Conservation (phyloP, 2,797 vertebrate genomes). For the Knipowitschia caucasica region DNA sequence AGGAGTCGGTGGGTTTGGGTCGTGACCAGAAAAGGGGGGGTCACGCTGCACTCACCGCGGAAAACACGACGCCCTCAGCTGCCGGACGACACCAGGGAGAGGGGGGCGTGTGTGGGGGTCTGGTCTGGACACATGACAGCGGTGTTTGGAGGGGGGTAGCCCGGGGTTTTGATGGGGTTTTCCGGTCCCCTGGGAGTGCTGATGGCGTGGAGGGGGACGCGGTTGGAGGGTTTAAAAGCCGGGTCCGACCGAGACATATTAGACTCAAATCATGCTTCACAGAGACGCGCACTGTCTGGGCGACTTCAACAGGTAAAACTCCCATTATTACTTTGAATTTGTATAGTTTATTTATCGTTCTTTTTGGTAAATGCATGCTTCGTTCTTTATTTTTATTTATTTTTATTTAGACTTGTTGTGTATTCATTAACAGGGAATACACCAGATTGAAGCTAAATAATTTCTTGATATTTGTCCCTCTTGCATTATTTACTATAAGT, state of each 20-base stretch:
- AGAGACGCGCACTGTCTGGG: neutral
- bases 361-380: neutral
- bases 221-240: neutral
- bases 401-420: too few species aligned
- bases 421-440: too few species aligned
- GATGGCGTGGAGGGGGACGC: neutral
- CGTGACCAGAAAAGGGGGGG: neutral
- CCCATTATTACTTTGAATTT: neutral
- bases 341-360: neutral
- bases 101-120: neutral
- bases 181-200: neutral
- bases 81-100: neutral
- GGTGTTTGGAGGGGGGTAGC: neutral
- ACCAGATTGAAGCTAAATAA: too few species aligned
- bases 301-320: neutral
- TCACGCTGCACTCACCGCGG: slow-evolving; percentile 1
- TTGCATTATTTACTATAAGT: too few species aligned
- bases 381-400: neutral
- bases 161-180: neutral
- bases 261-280: neutral
- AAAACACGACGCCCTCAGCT: slow-evolving; percentile 4
- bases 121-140: slow-evolving; percentile 2
- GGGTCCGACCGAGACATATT: neutral
- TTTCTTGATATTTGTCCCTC: too few species aligned
- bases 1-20: neutral